Evolutionary conservation across 2,797 vertebrate genomes (phyloP).

Genomic region (Poeciliopsis gracilis): DNA sequence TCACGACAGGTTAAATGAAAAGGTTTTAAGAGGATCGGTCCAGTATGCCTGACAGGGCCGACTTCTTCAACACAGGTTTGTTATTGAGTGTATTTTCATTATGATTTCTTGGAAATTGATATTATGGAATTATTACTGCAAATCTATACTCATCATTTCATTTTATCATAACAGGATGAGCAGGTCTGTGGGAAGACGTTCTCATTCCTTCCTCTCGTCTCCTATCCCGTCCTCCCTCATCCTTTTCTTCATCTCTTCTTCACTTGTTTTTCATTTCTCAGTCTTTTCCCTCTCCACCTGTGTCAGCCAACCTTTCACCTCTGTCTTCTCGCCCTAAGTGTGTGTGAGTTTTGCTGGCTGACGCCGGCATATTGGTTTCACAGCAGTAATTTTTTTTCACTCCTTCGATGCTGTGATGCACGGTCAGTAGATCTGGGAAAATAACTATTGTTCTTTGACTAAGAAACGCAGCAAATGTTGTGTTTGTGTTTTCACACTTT

Average conservation of each 20-base stretch:
- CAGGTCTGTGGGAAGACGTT: neutral
- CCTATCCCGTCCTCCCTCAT: too few relatives aligned
- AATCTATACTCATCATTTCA: neutral
- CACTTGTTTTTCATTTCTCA: neutral
- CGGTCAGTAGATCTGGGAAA: conserved; percentile 67
- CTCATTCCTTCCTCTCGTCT: neutral
- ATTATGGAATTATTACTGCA: neutral
- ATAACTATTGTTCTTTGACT: conserved; percentile 64
- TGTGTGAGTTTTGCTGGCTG: conserved; percentile 56
- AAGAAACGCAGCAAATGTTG: conserved; percentile 29
- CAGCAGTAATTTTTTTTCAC: conserved; percentile 32
- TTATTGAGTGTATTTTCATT: neutral
- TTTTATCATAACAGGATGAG: neutral
- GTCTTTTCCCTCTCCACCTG: conserved; percentile 2
- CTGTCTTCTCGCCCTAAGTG: conserved; percentile 25
- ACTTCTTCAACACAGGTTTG: neutral
- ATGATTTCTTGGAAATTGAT: neutral
- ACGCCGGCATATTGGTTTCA: conserved; percentile 45
- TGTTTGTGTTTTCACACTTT: conserved; percentile 39
- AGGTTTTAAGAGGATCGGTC: neutral
- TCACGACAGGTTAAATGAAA: neutral
- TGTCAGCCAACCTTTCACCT: conserved; percentile 42
- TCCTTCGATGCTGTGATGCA: conserved; percentile 47
- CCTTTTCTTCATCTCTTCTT: neutral
- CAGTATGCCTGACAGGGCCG: neutral